These are phyloP conservation scores for Aplysina aerophoba DNA, from an alignment of 37 sponge, comb jelly and placozoan genomes.

Conservation along the genomic window DNA sequence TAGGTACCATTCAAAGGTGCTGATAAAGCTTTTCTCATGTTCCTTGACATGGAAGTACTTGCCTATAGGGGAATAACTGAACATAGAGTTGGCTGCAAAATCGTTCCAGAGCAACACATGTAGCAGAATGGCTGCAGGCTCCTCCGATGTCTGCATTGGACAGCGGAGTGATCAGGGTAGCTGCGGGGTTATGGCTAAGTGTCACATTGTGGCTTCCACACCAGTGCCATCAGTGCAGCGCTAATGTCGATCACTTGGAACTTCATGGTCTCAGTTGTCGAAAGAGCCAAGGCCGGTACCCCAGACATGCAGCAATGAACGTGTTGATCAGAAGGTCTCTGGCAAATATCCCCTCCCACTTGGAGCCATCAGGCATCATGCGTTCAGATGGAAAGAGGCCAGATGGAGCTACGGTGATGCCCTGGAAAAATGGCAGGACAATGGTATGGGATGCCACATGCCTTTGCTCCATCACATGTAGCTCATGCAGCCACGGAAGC, in stretches of 20 bases:
- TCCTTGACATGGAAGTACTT: too few species aligned
- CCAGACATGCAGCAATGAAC: slow-evolving; percentile 4
- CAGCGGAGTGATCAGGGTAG: not conserved
- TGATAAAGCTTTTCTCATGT: too few species aligned
- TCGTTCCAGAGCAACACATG: too few species aligned
- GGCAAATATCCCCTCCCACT: not conserved
- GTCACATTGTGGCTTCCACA: not conserved
- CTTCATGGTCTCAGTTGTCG: not conserved
- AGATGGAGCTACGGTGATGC: not conserved
- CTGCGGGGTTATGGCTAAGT: not conserved
- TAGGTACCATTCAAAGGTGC: too few species aligned
- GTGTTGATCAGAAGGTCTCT: not conserved
- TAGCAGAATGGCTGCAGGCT: too few species aligned
- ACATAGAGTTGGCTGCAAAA: too few species aligned
- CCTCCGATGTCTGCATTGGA: too few species aligned
- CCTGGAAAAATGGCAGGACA: not conserved
- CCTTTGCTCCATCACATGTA: not conserved
- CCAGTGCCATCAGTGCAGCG: not conserved
- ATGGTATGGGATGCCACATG: not conserved
- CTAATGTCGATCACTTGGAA: not conserved
- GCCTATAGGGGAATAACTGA: too few species aligned
- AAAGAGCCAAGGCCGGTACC: not conserved
- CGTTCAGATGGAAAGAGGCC: not conserved
- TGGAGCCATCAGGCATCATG: too few species aligned
- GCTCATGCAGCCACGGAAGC: not conserved